These are phyloP conservation scores for Exaiptasia diaphana DNA, from an alignment of 64 coral and sea anemone species.

Conservation along the genomic window DNA sequence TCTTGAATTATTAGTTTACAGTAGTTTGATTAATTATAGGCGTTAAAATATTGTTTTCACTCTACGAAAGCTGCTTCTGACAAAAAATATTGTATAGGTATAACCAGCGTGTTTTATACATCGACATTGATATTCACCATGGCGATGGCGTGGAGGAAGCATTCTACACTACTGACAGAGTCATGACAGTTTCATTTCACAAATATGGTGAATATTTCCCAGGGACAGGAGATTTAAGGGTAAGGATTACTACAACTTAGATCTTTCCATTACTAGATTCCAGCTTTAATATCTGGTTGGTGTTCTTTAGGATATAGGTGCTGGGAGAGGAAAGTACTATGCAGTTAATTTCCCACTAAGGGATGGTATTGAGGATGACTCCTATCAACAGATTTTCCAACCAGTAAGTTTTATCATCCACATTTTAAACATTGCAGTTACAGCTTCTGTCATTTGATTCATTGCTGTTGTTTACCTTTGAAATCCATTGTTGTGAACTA, in stretches of 20 bases:
- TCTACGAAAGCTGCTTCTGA: too few relatives aligned
- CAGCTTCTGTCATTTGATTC: neutral
- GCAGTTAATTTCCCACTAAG: constrained; percentile 95
- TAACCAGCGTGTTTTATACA: constrained; percentile 88
- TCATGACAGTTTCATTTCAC: constrained; percentile 99
- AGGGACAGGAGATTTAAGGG: constrained; percentile 92
- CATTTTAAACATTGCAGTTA: neutral
- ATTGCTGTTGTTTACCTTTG: neutral
- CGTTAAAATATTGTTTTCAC: too few relatives aligned
- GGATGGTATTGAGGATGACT: constrained; percentile 99
- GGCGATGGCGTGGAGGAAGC: constrained; percentile 97
- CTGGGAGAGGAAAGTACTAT: constrained; percentile 99
- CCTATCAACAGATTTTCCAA: constrained; percentile 96
- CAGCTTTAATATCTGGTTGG: neutral
- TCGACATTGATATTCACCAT: constrained; percentile 98
- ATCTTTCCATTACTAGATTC: neutral
- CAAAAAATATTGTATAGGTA: constrained; percentile 62
- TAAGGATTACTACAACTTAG: constrained; percentile 1
- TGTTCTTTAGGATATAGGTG: constrained; percentile 89
- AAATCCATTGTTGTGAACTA: too few relatives aligned
- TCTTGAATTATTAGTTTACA: too few relatives aligned
- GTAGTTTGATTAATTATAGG: too few relatives aligned
- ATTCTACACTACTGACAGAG: constrained; percentile 97
- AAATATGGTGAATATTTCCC: constrained; percentile 99
- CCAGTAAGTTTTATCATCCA: constrained; percentile 63